Evolutionary conservation across 2,113 vertebrate species (phyloP), one percentile per base, ranked within the genome.

Genomic region (Chelonoidis abingdonii): DNA sequence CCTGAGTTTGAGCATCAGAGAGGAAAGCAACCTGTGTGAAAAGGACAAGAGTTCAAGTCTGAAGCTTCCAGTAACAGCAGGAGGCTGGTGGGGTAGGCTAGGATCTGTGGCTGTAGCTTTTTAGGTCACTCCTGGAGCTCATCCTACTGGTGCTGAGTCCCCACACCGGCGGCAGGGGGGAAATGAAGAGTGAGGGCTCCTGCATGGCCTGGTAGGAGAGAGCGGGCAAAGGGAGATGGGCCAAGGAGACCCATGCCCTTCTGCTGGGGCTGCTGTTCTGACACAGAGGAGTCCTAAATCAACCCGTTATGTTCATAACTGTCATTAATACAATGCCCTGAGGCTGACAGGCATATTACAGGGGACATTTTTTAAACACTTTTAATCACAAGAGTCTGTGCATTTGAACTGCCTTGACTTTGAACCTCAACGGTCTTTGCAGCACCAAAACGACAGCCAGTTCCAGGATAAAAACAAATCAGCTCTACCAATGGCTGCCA

Each of bases 331-430:
- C 92, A 3, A 47, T 95, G 91, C 92, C 92, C 91, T 0, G 54
- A 93, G 83, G 94, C 95, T 93, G 96, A 93, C 31, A 95, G 95
- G 88, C 94, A 35, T 16, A 92, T 88, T 96, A 82, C 93, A 97
- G 90, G 96, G 83, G 96, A 93, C 89, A 89, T 90, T 47, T 96
- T 97, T 97, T 96, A n/a, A 97, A 95, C 93, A 92, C 97, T 80
- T 93, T 97, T 97, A 97, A 97, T 96, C 96, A 93, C 93, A 62
- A 76, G 6, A 75, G 89, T 83, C 87, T 47, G 69, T 19, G 12
- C 83, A 8, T 57, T 57, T 57, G 56, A 57, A 21, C 80, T 50
- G 89, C 89, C 94, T 97, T 44, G 95, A 94, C 21, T 96, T 80
- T 94, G 94, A 97, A 85, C 82, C 80, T 89, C 85, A 75, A 57